Base-by-base conservation (phyloP, 2,113 vertebrate genomes). In the Albula goreensis region DNA sequence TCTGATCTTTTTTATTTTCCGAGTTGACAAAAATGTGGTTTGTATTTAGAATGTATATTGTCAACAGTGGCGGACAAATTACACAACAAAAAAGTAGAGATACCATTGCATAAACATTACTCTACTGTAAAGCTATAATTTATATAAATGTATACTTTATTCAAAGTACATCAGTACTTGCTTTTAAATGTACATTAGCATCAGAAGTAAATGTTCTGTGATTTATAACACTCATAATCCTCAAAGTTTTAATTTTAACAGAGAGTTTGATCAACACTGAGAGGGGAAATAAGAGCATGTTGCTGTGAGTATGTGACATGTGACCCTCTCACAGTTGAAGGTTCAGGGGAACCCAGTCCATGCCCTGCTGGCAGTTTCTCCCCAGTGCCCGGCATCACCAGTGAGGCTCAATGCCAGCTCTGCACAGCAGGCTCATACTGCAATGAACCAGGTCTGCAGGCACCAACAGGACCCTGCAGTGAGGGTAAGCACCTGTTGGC, bases 301-400 rank as follows among this genome's bases (percentile, higher is more conserved):
- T 60, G 56, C 3, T 9, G 56, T 13, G 56, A n/a, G 17, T 53
- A 5, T 80, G 2, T 8, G 52, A n/a, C 85, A 3, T 83, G 48
- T 85, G 4, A 85, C 6, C 56, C n/a, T 85, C 41, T 86, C 74
- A 57, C 90, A 99, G 98, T 88, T 63, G 92, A 95, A 87, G 96
- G 95, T 0, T 96, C 96, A 51, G 90, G 82, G 78, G 90, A 85
- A 4, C 97, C 98, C 6, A 90, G 83, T 12, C 90, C 89, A 1
- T 99, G 98, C 90, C 97, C 97, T 12, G 88, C 91, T 0, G 97
- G 97, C 25, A 97, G 96, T 25, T 98, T 97, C 91, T 98, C 97
- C 25, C 86, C 92, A 84, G 88, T 93, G 4, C 85, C 86, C 3
- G 95, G 95, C 66, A 93, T 96, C 77, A 93, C 89, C 7, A 86